Base-by-base conservation (phyloP, 2,113 vertebrate species). In the Tragelaphus scriptus region DNA sequence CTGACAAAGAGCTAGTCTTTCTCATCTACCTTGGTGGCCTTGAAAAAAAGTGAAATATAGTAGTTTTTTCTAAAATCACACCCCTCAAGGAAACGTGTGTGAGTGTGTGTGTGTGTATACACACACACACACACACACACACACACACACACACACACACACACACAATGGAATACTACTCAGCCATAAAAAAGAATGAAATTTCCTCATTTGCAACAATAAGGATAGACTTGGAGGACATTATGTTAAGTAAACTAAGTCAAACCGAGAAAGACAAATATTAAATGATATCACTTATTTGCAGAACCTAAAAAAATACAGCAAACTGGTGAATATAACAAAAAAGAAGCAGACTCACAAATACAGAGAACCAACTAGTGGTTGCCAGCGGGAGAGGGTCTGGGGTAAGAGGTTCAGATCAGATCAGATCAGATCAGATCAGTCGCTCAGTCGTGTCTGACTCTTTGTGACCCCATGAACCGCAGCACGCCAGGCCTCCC, bases 331-430 rank as follows among this genome's bases (percentile, higher is more conserved):
- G 71, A 44, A 26, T 26, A 44, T 26, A 77, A 77, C 71, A 25
- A 26, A 77, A 77, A 44, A 44, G 12, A 77, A 26, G 12, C 40
- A 77, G 23, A 77, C 23, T 44, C 36, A 77, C 40, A 44, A 26
- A 77, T 44, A 77, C 14, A 44, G 71, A 26, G 12, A 77, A 77
- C 12, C 36, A 44, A 26, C 23, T 14, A 77, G 40, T 26, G 71
- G 40, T 44, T 77, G 71, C 36, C 23, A 44, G 40, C 0, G 0
- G 71, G 71, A 14, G 12, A 44, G 40, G 11, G 25, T 44, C 40
- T 1, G 7, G 23, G 12, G 23, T 44, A 25, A 25, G 25, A 44
- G 23, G 71, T 77, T 77, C 44, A 77, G 71, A 77, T 2, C n/a
- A n/a, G n/a, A n/a, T n/a, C n/a, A n/a, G n/a, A n/a, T n/a, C n/a